Percentiles rank a stretch among this genome's conserved stretches.
These are phyloP conservation scores for Ischnura elegans DNA, from an alignment of 2,888 invertebrate genomes.

Conservation along the genomic window DNA sequence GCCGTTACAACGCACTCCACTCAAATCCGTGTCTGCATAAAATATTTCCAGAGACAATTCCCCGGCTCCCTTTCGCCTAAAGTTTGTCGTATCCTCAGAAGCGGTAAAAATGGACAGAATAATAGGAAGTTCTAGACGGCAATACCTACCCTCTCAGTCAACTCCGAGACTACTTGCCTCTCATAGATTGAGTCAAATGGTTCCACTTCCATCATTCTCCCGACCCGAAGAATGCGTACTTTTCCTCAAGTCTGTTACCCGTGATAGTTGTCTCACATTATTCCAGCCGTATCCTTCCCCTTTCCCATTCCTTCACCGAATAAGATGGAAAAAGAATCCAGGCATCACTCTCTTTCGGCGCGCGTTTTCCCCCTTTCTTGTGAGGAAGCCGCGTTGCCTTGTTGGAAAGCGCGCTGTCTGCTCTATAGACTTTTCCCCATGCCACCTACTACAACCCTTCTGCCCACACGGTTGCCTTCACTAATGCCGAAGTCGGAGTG, in stretches of 20 bases:
- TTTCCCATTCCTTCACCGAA: no score
- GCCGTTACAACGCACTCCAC: not conserved
- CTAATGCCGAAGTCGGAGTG: not conserved
- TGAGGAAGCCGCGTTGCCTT: slow-evolving; percentile 38
- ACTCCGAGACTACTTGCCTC: not conserved
- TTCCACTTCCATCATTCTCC: not conserved
- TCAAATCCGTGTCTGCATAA: not conserved
- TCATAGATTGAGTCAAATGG: not conserved
- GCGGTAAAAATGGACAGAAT: not conserved
- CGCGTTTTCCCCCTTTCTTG: not conserved
- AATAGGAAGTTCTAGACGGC: not conserved
- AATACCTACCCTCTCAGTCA: not conserved
- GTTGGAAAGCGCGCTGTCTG: slow-evolving; percentile 23
- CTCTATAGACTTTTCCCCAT: no score
- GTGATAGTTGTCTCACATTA: not conserved
- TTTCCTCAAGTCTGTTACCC: not conserved
- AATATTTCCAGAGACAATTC: not conserved
- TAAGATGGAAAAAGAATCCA: not conserved
- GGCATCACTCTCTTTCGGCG: slow-evolving; percentile 8
- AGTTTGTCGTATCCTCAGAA: not conserved
- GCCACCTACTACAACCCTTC: not conserved
- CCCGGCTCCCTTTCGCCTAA: not conserved
- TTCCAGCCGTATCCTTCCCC: not conserved
- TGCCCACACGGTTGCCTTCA: not conserved
- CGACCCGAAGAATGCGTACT: not conserved